phyloP scores from a whole-genome alignment of 1,140 invertebrate species.

The Pachyrhynchus sulphureomaculatus region DNA sequence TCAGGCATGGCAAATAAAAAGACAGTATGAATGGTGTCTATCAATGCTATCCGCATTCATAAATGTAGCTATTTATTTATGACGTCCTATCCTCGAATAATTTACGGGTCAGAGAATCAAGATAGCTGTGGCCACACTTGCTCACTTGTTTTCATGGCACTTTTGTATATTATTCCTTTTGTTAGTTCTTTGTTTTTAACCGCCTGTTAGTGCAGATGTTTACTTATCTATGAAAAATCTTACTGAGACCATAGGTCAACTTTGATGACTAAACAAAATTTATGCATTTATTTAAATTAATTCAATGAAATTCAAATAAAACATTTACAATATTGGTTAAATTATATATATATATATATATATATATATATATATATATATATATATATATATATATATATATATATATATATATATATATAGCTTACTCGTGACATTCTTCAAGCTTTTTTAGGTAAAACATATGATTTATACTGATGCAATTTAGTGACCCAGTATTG shows the following conservation, averaged over 20 bases:
- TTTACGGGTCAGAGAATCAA: constrained; percentile 46
- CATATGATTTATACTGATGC: no score
- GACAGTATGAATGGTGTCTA: constrained; percentile 42
- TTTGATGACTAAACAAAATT: neutral
- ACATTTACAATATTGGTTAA: no score
- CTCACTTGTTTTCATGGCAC: constrained; percentile 36
- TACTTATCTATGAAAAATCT: constrained; percentile 11
- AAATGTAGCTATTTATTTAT: constrained; percentile 48
- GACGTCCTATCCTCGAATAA: constrained; percentile 46
- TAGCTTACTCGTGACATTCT: no score
- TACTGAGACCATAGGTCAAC: neutral
- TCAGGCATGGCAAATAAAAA: constrained; percentile 7
- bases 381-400: no score
- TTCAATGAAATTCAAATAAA: neutral
- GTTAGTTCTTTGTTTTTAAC: constrained; percentile 28
- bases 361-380: no score
- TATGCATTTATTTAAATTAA: constrained; percentile 9
- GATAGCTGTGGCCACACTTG: constrained; percentile 41
- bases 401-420: no score
- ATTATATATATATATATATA: no score
- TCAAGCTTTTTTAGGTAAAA: no score
- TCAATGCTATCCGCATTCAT: constrained; percentile 43
- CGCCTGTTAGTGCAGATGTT: constrained; percentile 31
- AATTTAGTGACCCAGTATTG: no score
- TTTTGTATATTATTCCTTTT: constrained; percentile 20